phyloP scores from a whole-genome alignment of 2,797 vertebrate species.

The Yasuhikotakia modesta region DNA sequence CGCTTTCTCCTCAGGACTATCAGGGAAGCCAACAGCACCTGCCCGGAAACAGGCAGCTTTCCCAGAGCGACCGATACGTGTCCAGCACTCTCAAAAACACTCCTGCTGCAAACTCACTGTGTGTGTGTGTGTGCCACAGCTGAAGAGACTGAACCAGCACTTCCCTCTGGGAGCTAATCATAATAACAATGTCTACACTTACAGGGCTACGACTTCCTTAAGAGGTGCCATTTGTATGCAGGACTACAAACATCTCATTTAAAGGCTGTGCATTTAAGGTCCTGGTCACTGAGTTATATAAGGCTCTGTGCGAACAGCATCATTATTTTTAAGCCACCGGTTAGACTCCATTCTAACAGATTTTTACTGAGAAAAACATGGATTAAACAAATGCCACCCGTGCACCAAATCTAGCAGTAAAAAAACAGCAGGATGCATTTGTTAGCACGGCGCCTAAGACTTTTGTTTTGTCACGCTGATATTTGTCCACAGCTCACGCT shows the following conservation, averaged over 20 bases:
- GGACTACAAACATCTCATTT: slow-evolving; percentile 32
- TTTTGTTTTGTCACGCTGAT: slow-evolving; percentile 38
- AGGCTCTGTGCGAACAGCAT: background rate
- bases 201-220: slow-evolving; percentile 32
- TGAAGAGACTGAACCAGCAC: slow-evolving; percentile 30
- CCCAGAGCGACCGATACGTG: slow-evolving; percentile 47
- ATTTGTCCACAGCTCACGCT: slow-evolving; percentile 41
- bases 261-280: background rate
- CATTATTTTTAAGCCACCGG: slow-evolving; percentile 1
- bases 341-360: background rate
- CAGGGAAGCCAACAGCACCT: slow-evolving; percentile 46
- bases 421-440: slow-evolving; percentile 36
- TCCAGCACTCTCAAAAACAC: slow-evolving; percentile 48
- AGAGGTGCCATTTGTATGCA: slow-evolving; percentile 35
- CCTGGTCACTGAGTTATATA: background rate
- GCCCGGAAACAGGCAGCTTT: slow-evolving; percentile 58
- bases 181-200: slow-evolving; percentile 47
- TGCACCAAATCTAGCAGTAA: background rate
- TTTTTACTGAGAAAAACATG: background rate
- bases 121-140: slow-evolving; percentile 12
- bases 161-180: slow-evolving; percentile 38
- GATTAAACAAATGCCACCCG: slow-evolving; percentile 8
- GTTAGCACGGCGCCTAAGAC: slow-evolving; percentile 5
- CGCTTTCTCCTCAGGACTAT: slow-evolving; percentile 42
- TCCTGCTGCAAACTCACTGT: slow-evolving; percentile 6